Percentiles rank a stretch among this genome's conserved stretches.
Conservation (phyloP, 2,888 invertebrate genomes). For the Margaritifera margaritifera region DNA sequence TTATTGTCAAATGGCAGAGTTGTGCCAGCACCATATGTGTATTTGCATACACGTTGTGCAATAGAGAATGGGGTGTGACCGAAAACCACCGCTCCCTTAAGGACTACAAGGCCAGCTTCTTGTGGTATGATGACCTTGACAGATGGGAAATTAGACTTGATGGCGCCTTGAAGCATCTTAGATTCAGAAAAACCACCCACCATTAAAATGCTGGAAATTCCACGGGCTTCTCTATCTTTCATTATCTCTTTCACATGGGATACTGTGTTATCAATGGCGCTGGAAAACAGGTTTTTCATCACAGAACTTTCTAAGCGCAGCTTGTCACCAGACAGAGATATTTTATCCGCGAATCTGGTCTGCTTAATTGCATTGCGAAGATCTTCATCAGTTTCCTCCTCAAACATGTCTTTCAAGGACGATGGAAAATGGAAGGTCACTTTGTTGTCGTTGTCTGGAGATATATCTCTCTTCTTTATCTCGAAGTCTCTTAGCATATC, state of each 20-base stretch:
- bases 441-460: background rate
- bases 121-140: too few species aligned
- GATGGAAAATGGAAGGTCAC: slow-evolving; percentile 16
- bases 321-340: slow-evolving; percentile 20
- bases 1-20: slow-evolving; percentile 10
- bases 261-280: slow-evolving; percentile 10
- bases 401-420: slow-evolving; percentile 20
- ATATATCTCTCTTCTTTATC: slow-evolving; percentile 5
- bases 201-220: slow-evolving; percentile 21
- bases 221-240: slow-evolving; percentile 4
- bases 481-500: slow-evolving; percentile 13
- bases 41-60: slow-evolving; percentile 14
- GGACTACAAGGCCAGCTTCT: too few species aligned
- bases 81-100: slow-evolving; percentile 30
- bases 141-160: too few species aligned
- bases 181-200: slow-evolving; percentile 36
- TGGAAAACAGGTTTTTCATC: slow-evolving; percentile 16
- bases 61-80: slow-evolving; percentile 23
- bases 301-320: slow-evolving; percentile 9
- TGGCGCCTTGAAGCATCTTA: too few species aligned
- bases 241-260: slow-evolving; percentile 15
- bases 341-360: slow-evolving; percentile 11
- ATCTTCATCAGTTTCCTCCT: slow-evolving; percentile 18
- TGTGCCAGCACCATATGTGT: slow-evolving; percentile 19
- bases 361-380: slow-evolving; percentile 15